Percentiles rank a stretch among this genome's conserved stretches.
Conservation (phyloP, 1,140 invertebrate species). For the Aphelenchoides besseyi region DNA sequence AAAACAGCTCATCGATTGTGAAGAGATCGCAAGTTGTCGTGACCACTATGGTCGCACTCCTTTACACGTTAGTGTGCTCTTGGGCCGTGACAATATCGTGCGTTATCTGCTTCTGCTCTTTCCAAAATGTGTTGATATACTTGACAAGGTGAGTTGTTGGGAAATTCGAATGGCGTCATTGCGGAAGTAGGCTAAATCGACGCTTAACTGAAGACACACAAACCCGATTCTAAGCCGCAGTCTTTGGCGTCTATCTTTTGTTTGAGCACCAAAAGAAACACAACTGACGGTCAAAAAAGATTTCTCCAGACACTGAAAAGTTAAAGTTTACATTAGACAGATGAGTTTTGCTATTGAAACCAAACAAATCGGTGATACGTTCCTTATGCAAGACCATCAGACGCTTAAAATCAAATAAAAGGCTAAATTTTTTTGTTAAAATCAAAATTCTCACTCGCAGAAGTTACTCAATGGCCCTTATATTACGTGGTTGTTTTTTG, state of each 20-base stretch:
- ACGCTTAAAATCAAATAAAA: too few relatives aligned
- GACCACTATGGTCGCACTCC: constrained; percentile 73
- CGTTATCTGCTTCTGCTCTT: constrained; percentile 47
- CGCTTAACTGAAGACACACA: constrained; percentile 24
- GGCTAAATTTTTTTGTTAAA: too few relatives aligned
- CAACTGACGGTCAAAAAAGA: too few relatives aligned
- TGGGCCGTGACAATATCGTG: constrained; percentile 31
- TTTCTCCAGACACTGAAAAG: too few relatives aligned
- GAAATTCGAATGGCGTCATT: constrained; percentile 28
- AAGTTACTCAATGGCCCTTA: too few relatives aligned
- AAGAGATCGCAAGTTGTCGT: constrained; percentile 80
- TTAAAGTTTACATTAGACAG: too few relatives aligned
- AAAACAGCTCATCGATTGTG: constrained; percentile 78
- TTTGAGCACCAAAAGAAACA: too few relatives aligned
- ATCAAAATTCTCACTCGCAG: too few relatives aligned
- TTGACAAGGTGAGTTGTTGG: constrained; percentile 27
- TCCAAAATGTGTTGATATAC: constrained; percentile 46
- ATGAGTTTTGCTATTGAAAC: too few relatives aligned
- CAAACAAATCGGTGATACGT: too few relatives aligned
- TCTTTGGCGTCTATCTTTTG: not conserved
- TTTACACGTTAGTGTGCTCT: constrained; percentile 81
- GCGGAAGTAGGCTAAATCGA: constrained; percentile 17
- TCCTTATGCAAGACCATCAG: too few relatives aligned
- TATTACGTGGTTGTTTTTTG: too few relatives aligned
- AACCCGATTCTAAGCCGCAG: constrained; percentile 9